Conservation (phyloP, 2,797 vertebrate species). For the Sus cebifrons region DNA sequence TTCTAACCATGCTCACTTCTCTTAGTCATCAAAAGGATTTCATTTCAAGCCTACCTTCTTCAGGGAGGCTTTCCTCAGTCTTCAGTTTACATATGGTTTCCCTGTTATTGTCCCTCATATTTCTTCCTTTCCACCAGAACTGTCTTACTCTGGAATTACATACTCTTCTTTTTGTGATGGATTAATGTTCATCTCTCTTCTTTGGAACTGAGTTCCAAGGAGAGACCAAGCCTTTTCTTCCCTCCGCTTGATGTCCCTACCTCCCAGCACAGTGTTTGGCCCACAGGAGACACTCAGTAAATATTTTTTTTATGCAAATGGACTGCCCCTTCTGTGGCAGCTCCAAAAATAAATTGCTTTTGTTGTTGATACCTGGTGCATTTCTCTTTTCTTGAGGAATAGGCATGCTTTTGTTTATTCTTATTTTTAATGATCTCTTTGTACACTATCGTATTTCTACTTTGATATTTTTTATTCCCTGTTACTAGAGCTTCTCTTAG, state of each 20-base stretch:
- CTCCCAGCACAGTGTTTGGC: too few relatives aligned
- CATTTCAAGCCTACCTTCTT: not conserved
- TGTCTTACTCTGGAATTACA: not conserved
- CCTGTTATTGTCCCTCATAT: not conserved
- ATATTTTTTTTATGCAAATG: not conserved
- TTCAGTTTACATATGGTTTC: not conserved
- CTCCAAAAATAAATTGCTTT: not conserved
- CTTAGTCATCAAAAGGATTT: not conserved
- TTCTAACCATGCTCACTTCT: not conserved
- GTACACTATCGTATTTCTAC: not conserved
- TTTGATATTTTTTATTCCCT: conserved; percentile 44
- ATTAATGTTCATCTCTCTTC: not conserved
- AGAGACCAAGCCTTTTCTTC: not conserved
- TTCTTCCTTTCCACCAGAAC: not conserved
- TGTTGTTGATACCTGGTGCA: not conserved
- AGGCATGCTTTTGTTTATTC: conserved; percentile 2
- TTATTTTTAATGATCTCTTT: conserved; percentile 46
- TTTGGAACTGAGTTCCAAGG: not conserved
- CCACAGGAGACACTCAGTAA: not conserved
- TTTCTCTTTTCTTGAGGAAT: conserved; percentile 2
- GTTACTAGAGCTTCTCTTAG: not conserved
- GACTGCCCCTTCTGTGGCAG: not conserved
- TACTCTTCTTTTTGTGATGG: not conserved
- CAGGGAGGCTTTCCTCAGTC: not conserved
- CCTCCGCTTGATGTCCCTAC: not conserved